phyloP scores from a whole-genome alignment of 2,888 invertebrate species.

The Hesperia comma region DNA sequence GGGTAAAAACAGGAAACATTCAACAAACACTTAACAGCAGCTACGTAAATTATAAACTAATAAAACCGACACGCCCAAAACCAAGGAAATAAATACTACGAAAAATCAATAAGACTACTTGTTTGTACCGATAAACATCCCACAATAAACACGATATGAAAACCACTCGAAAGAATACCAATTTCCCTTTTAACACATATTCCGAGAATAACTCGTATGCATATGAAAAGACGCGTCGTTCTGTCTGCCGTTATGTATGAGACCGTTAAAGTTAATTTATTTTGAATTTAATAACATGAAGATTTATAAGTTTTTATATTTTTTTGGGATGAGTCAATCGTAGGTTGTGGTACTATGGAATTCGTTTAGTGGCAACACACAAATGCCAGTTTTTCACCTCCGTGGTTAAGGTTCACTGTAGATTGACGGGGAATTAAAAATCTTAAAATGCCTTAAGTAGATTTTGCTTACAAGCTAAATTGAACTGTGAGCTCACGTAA shows the following conservation, averaged over 20 bases:
- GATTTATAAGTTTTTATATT: conserved; percentile 1
- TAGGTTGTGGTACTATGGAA: neutral
- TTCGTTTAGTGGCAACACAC: too few relatives aligned
- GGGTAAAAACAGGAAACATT: too few relatives aligned
- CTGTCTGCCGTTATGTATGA: conserved; percentile 3
- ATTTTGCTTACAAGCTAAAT: too few relatives aligned
- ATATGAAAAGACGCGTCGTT: neutral
- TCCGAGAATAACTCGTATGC: conserved; percentile 1
- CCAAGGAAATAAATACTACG: too few relatives aligned
- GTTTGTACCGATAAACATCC: neutral
- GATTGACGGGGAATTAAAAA: too few relatives aligned
- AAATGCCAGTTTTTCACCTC: too few relatives aligned
- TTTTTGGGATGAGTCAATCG: conserved; percentile 3
- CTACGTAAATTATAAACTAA: too few relatives aligned
- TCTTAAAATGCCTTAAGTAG: too few relatives aligned
- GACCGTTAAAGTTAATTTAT: neutral
- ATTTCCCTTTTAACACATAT: conserved; percentile 17
- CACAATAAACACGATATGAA: neutral
- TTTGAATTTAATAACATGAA: neutral
- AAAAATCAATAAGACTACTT: neutral
- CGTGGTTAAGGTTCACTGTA: too few relatives aligned
- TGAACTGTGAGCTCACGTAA: too few relatives aligned
- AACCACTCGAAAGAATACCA: conserved; percentile 1
- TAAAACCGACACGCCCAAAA: too few relatives aligned
- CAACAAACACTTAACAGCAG: too few relatives aligned